Evolutionary conservation across 2,888 invertebrate genomes (phyloP).

Genomic region (Ochropleura leucogaster): DNA sequence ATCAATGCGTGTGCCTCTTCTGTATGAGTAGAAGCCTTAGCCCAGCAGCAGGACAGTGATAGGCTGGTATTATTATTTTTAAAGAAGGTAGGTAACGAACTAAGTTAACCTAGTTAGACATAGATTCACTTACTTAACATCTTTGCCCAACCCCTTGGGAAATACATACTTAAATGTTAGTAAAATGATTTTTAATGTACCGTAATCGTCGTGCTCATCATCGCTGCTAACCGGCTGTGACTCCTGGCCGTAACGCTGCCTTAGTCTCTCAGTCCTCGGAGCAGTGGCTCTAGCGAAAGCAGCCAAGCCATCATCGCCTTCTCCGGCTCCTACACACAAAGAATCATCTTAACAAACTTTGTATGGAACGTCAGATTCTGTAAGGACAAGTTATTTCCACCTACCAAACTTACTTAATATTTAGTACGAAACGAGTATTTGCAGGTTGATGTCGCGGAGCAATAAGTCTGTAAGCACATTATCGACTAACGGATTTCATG

Average conservation of each 20-base stretch:
- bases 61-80: too few species aligned
- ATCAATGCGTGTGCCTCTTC: too few species aligned
- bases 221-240: conserved; percentile 90
- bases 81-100: neutral
- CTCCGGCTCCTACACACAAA: conserved; percentile 84
- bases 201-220: conserved; percentile 96
- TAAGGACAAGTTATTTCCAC: neutral
- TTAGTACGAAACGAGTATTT: neutral
- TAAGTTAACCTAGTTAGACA: too few species aligned
- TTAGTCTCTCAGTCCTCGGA: conserved; percentile 94
- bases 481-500: too few species aligned
- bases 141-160: neutral
- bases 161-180: neutral
- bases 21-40: too few species aligned
- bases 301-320: conserved; percentile 95
- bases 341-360: neutral
- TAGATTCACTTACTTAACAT: neutral
- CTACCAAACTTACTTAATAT: neutral
- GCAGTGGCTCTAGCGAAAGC: conserved; percentile 96
- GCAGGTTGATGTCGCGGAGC: neutral
- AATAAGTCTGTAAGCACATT: too few species aligned
- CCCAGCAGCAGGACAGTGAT: too few species aligned
- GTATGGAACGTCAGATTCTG: neutral
- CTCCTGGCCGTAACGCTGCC: conserved; percentile 93
- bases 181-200: conserved; percentile 75